Evolutionary conservation across 2,888 invertebrate genomes (phyloP).

Genomic region (Erebia ligea): DNA sequence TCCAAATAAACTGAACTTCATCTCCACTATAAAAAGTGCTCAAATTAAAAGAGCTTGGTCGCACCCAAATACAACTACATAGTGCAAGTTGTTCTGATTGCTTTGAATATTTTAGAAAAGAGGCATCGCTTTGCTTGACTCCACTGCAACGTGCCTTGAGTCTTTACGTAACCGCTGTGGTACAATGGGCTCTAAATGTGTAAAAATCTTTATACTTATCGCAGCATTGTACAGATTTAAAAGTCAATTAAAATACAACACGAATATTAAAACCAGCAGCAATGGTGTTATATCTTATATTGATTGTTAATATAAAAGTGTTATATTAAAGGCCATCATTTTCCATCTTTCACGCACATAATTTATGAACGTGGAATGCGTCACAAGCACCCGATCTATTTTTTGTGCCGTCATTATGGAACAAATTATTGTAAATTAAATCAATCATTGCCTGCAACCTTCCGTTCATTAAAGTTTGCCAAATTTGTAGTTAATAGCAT

Average conservation of each 20-base stretch:
- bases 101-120: too few species aligned
- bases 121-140: too few species aligned
- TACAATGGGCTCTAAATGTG: constrained; percentile 14
- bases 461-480: constrained; percentile 50
- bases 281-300: neutral
- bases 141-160: too few species aligned
- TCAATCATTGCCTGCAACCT: constrained; percentile 66
- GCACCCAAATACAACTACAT: too few species aligned
- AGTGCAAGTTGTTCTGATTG: too few species aligned
- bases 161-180: constrained; percentile 20
- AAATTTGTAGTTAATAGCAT: constrained; percentile 64
- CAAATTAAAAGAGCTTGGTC: too few species aligned
- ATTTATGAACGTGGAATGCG: constrained; percentile 14
- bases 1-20: too few species aligned
- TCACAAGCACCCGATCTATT: neutral
- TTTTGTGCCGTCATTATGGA: neutral
- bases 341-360: constrained; percentile 1
- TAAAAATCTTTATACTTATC: neutral
- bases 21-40: too few species aligned
- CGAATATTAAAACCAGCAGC: neutral
- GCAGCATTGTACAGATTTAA: neutral
- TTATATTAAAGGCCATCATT: neutral
- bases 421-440: neutral
- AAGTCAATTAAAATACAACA: neutral
- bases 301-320: neutral